These are phyloP conservation scores for Falco biarmicus DNA, from an alignment of 2,797 vertebrate species.

Conservation along the genomic window DNA sequence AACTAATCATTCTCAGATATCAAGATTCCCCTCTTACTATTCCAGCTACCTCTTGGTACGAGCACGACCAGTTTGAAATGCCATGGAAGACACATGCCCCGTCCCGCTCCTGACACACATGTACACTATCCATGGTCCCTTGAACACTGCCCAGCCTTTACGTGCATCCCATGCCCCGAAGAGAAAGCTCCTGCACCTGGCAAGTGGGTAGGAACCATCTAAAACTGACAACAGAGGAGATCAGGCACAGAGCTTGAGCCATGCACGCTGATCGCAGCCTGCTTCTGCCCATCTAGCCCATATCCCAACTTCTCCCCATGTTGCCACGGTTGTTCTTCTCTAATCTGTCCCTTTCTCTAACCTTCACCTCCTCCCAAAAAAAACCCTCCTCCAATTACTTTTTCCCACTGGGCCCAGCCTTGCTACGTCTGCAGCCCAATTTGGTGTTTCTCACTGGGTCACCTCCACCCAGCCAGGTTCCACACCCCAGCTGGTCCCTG, in stretches of 20 bases:
- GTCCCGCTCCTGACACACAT: rapidly evolving
- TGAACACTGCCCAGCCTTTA: not conserved
- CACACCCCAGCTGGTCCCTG: rapidly evolving
- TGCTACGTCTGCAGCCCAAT: not conserved
- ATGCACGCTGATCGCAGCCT: rapidly evolving
- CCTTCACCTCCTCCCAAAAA: not conserved
- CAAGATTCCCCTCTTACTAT: not conserved
- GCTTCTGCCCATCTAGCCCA: not conserved
- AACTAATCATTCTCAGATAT: not conserved
- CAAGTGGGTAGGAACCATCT: not conserved
- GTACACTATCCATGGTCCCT: not conserved
- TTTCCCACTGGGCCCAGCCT: not conserved
- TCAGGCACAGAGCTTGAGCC: not conserved
- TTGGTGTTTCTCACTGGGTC: not conserved
- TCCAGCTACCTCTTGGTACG: not conserved
- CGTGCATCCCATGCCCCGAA: not conserved
- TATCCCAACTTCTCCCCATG: not conserved
- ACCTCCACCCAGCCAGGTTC: not conserved
- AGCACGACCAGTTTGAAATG: not conserved
- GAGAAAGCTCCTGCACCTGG: not conserved
- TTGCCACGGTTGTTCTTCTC: not conserved
- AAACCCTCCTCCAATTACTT: not conserved
- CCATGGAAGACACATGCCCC: not conserved
- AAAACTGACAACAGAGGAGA: not conserved
- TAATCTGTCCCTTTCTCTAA: not conserved